Evolutionary conservation across 2,797 vertebrate genomes (phyloP), one percentile per base, ranked within the genome.

Genomic region (Parambassis ranga): DNA sequence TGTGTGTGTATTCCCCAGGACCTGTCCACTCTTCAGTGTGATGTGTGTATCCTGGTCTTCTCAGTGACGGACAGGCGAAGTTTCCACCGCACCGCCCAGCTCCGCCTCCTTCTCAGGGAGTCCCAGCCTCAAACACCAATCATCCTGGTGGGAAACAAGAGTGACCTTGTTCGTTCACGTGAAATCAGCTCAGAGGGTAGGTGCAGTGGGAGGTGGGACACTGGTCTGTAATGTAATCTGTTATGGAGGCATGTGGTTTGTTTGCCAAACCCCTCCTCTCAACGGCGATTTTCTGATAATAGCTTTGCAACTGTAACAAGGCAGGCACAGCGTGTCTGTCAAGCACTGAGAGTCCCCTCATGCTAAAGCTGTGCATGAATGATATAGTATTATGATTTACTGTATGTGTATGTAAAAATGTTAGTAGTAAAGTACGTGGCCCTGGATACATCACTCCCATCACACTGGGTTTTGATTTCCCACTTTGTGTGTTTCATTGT

Each of bases 131-230:
- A 94, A 30, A 92, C 92, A 15, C 95, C 95, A 41, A 92, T 97
- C 82, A 96, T 96, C 90, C 91, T 97, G 9, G 95, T 94, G 82
- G 95, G 94, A 78, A 97, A 96, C 89, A 97, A 97, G 91, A 96
- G 94, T 2, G 95, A 97, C 91, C 90, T 97, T 27, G 95, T 95
- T 7, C 94, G 95, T 32, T 95, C 94, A 26, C 87, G 95, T 44
- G 95, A 97, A 83, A 94, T 97, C 76, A 95, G 93, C 49, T 70
- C 91, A 6, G 94, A 96, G 59, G 95, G 95, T 96, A 89, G 39
- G 91, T 74, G 15, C 16, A 48, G 23, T n/a, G n/a, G n/a, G n/a
- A n/a, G 30, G 43, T 10, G 9, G 46, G 23, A 16, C 16, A 1
- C 3, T 1, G 16, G 24, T 13, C 23, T 14, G 6, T 37, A 38